Percentiles rank a stretch among this genome's conserved stretches.
Conservation (phyloP, 2,113 vertebrate species). For the Anser cygnoides region DNA sequence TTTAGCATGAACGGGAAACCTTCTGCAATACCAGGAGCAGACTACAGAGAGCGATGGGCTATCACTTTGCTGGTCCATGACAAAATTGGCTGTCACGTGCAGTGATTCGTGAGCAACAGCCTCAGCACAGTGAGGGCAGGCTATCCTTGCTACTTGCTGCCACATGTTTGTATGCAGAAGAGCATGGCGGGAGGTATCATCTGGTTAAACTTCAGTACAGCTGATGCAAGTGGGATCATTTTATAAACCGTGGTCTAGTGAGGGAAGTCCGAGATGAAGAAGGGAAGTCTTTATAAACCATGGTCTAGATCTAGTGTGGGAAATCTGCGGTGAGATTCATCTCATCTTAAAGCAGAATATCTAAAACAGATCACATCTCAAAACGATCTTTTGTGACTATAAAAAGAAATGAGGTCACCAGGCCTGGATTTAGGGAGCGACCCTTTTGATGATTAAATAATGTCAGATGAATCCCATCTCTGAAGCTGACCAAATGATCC, state of each 20-base stretch:
- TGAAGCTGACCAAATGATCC: background rate
- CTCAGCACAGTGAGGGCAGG: background rate
- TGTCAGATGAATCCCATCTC: background rate
- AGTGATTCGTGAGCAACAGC: background rate
- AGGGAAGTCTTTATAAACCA: background rate
- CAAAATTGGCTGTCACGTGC: background rate
- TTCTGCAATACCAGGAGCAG: background rate
- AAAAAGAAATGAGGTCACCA: background rate
- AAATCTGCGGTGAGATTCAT: background rate
- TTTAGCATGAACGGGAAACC: background rate
- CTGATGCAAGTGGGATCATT: background rate
- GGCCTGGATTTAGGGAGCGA: background rate
- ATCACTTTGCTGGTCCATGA: fast-evolving
- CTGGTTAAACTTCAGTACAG: background rate
- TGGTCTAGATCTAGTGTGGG: background rate
- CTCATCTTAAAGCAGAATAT: background rate
- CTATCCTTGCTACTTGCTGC: background rate
- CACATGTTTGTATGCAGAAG: background rate
- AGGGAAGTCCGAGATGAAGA: background rate
- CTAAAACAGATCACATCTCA: background rate
- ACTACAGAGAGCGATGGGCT: background rate
- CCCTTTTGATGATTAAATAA: background rate
- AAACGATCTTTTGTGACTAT: background rate
- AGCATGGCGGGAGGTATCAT: background rate
- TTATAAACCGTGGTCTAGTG: fast-evolving